Base-by-base conservation (phyloP, 2,113 vertebrate genomes). In the Dolichotis patagonum region DNA sequence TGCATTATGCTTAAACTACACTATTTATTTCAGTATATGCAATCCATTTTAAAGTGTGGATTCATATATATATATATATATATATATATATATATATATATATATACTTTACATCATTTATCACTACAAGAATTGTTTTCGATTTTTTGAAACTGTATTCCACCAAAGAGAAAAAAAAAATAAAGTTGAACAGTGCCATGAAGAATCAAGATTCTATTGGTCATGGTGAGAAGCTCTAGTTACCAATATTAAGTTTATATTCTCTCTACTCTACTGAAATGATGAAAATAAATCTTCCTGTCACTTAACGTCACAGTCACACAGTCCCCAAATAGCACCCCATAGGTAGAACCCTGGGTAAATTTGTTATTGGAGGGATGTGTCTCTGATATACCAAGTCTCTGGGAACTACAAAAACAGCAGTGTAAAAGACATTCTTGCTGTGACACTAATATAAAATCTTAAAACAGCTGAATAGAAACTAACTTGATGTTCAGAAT, bases 201-300 rank as follows among this genome's bases (percentile, higher is more conserved):
- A 86, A 91, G 32, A 81, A 30, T 60, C 30, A 46, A 67, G 67
- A 58, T 78, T 58, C 58, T 52, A 14, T 20, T 38, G 16, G 41
- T 5, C 7, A n/a, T 5, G 58, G 12, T 58, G 8, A 30, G 26
- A 60, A 56, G 1, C 54, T 67, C 13, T 4, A 35, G 38, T 75
- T 43, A 60, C 6, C 30, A 82, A 35, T 7, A 69, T 14, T 35
- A 0, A 49, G 4, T n/a, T 94, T 43, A 77, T 10, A 73, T 77
- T 71, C 38, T 20, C 30, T 41, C 65, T 22, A 19, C 46, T 46
- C 12, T 73, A 28, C 22, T 78, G 84, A 95, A 97, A 14, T 32
- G n/a, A 78, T 49, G 41, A 85, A 35, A 83, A 62, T 87, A 52
- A 80, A 91, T 93, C 46, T 89, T 52, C 54, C 54, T 95, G 62